Base-by-base conservation (phyloP, 1,140 invertebrate genomes). In the Neomicropteryx cornuta region DNA sequence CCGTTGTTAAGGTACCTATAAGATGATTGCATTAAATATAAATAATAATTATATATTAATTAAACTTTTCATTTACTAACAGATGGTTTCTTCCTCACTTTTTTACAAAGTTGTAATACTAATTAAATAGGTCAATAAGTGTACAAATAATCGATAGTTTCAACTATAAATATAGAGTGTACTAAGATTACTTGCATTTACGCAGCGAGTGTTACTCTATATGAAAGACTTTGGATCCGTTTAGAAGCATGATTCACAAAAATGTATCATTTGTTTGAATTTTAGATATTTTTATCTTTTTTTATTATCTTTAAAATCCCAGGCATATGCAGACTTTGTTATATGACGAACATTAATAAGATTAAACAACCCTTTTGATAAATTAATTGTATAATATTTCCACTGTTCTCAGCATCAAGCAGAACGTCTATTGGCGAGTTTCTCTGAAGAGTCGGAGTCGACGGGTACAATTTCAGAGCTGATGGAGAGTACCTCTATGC, bases 391-490 rank as follows among this genome's bases (percentile, higher is more conserved):
- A 27, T 33, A 13, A 18, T 18, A 39, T 14, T 38, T 32, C 32
- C 16, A 28, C 22, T 31, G 10, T 24, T 50, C 43, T 18, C 48
- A 62, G 58, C 57, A 64, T 5, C 61, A 58, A 52, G 59, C 61
- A 0, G 52, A 41, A 41, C 45, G 53, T 4, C 37, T 64, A 1
- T 40, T 64, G 4, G 39, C 55, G 10, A 55, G 51, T 17, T 61
- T 48, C 29, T 58, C 59, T 2, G 3, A 43, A 1, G 50, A 47
- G 0, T 47, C 38, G 0, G 58, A 60, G 30, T 47, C 55, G 2
- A 48, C 60, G 5, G 61, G 61, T 11, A 61, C 59, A 2, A 50
- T 61, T 1, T 58, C 61, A 3, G 56, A 62, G 38, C 36, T 62
- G 13, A 55, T 62, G 53, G 48, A 41, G 24, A 36, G 32, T 17